These are phyloP conservation scores for Gadus chalcogrammus DNA, from an alignment of 2,113 vertebrate species.

Conservation along the genomic window DNA sequence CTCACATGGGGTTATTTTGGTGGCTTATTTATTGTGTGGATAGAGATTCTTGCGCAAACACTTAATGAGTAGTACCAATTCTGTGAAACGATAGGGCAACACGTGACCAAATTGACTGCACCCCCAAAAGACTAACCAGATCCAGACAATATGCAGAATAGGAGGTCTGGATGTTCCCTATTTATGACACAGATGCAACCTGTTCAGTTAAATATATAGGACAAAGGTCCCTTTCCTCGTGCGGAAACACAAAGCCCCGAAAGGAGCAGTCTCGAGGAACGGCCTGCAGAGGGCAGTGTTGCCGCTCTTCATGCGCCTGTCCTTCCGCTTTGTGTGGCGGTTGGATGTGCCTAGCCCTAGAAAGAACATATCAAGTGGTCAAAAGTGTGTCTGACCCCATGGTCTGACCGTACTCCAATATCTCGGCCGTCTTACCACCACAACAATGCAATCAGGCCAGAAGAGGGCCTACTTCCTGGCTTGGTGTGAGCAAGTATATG, in stretches of 20 bases:
- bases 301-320: slow-evolving; percentile 7
- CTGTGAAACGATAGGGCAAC: slow-evolving; percentile 34
- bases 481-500: slow-evolving; percentile 49
- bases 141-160: slow-evolving; percentile 22
- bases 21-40: neutral
- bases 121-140: slow-evolving; percentile 15
- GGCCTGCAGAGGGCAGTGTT: slow-evolving; percentile 59
- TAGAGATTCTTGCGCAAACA: neutral
- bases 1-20: neutral
- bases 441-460: slow-evolving; percentile 58
- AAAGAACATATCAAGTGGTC: neutral
- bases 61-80: slow-evolving; percentile 7
- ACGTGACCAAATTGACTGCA: no score
- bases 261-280: neutral
- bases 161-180: slow-evolving; percentile 21
- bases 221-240: slow-evolving; percentile 44
- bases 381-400: no score
- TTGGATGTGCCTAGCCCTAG: slow-evolving; percentile 7
- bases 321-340: no score
- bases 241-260: neutral
- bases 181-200: slow-evolving; percentile 24
- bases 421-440: slow-evolving; percentile 28
- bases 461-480: slow-evolving; percentile 17
- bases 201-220: slow-evolving; percentile 22
- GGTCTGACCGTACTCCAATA: no score